These are phyloP conservation scores for Zosterops japonicus DNA, from an alignment of 2,113 vertebrate species.

Conservation along the genomic window DNA sequence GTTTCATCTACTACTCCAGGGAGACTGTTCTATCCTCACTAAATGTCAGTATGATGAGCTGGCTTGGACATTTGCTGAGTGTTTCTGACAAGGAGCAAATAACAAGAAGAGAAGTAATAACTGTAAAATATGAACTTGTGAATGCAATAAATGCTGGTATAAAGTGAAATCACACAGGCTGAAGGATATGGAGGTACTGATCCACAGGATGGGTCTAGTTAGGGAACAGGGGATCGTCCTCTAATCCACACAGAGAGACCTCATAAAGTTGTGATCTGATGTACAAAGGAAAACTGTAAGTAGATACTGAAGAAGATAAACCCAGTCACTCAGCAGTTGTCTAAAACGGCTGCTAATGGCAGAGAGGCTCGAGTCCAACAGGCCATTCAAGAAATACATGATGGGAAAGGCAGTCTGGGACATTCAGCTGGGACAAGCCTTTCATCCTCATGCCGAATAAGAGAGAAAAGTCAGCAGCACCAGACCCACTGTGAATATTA, in stretches of 20 bases:
- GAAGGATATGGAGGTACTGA: not conserved
- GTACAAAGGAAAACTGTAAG: not conserved
- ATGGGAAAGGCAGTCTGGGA: not conserved
- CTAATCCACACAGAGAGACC: not conserved
- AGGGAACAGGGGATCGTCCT: not conserved
- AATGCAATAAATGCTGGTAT: not conserved
- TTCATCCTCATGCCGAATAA: not conserved
- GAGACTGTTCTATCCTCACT: slow-evolving; percentile 30
- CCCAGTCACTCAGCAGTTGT: not conserved
- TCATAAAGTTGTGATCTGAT: not conserved
- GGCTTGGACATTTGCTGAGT: slow-evolving; percentile 27
- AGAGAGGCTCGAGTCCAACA: not conserved
- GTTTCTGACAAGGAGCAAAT: slow-evolving; percentile 42
- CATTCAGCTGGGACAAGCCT: not conserved
- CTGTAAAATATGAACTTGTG: slow-evolving; percentile 11
- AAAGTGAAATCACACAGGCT: not conserved
- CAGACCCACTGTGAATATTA: not conserved
- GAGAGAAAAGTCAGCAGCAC: not conserved
- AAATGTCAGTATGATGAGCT: slow-evolving; percentile 47
- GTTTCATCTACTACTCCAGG: not conserved
- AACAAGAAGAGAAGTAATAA: slow-evolving; percentile 38
- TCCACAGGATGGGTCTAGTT: not conserved
- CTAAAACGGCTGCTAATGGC: not conserved
- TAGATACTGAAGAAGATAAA: not conserved
- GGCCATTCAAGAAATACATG: not conserved